Evolutionary conservation across 2,888 invertebrate species (phyloP), one percentile per base, ranked within the genome.

Genomic region (Agrenia bidenticulata): DNA sequence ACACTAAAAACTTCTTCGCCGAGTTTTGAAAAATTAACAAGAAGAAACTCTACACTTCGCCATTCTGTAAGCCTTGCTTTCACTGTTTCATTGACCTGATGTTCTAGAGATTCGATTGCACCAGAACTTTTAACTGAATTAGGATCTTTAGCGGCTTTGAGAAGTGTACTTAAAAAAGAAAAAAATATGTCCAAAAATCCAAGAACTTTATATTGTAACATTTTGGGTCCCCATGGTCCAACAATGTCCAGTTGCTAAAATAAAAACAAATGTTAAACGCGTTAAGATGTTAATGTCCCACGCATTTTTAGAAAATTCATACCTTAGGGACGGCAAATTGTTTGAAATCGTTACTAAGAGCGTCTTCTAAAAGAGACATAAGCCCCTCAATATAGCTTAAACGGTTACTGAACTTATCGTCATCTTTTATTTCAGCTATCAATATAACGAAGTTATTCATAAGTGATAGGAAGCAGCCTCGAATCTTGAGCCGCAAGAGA

Each of bases 161-260:
- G 58, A 17, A 63, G 55, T 32, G 63, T 5, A 19, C 51, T 42
- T 41, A 65, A 63, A 13, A 67, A 54, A 21, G 55, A 53, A 41
- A 66, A 61, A 41, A 70, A 61, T 17, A 66, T 32, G 4, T 64
- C 56, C 7, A 65, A 39, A 41, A 60, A 57, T 1, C 70, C 67
- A 17, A 42, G 15, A 15, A 37, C n/a, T 26, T 54, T 56, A 26
- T 69, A 72, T 32, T 59, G 37, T 24, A 23, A 45, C 45, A 45
- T 27, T 4, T 62, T 23, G 23, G 67, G 65, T 0, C 68, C 64
- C 70, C 70, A 75, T 53, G 72, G 60, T 42, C 65, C 72, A 60
- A 70, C 67, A 9, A 74, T 32, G 2, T 61, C 56, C 27, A 62
- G 63, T 72, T 73, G 41, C 45, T 15, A 17, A 45, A 45, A 45